Base-by-base conservation (phyloP, 1,140 invertebrate genomes). In the Conopomorpha cramerella region DNA sequence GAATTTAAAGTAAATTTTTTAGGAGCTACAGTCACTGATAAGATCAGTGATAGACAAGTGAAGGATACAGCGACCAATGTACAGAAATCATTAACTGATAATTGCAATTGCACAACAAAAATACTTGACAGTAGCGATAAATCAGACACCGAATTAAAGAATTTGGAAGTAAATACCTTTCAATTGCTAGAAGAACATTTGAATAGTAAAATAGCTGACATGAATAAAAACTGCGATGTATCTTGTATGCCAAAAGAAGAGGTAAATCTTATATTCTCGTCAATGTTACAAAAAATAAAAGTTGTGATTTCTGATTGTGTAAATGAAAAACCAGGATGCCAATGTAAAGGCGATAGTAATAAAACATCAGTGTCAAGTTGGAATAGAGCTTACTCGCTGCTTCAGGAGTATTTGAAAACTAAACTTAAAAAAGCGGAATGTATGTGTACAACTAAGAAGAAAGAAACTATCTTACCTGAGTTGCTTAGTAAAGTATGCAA, bases 401-500 rank as follows among this genome's bases (percentile, higher is more conserved):
- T 72, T 31, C 49, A 68, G 52, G 66, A 74, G 46, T 72, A 71
- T 46, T 55, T 74, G 34, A 65, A 60, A 45, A 49, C 56, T 8
- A 74, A 74, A 64, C 61, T 74, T 25, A 52, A 63, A 36, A 46
- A 52, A 28, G 55, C 57, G 8, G 42, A 64, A 36, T 68, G 63
- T 45, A 39, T 42, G 10, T 70, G 64, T 44, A 15, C 38, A 17
- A 23, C 44, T n/a, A n/a, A n/a, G n/a, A 42, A 48, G 38, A 38
- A 23, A n/a, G 32, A 57, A 8, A 35, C 16, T 10, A 16, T 52
- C 12, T 41, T 67, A 29, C 46, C 59, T 13, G 38, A 44, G 16
- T 35, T 74, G 27, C 46, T 68, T 15, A 50, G 60, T 28, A 53
- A 63, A 49, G 51, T 74, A 10, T 56, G 39, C 41, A 40, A 49